A percentile compares a stretch with the other conserved stretches of the same genome.
These are phyloP conservation scores for Pelecanus crispus DNA, from an alignment of 2,113 vertebrate species.

Conservation along the genomic window DNA sequence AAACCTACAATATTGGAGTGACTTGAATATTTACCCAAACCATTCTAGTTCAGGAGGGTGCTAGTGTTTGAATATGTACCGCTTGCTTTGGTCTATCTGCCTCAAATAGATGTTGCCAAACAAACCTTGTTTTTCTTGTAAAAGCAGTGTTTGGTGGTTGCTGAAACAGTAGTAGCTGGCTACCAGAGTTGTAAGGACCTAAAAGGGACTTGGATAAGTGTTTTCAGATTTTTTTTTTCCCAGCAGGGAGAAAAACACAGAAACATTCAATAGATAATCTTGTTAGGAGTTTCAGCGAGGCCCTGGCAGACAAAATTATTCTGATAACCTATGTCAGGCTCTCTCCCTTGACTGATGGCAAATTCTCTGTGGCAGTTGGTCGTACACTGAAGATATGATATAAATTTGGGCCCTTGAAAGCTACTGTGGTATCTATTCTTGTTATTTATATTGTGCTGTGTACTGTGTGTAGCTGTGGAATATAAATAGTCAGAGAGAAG, in stretches of 20 bases:
- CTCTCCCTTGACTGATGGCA: not conserved
- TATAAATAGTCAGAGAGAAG: not conserved
- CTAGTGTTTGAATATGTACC: not conserved
- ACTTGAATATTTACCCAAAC: not conserved
- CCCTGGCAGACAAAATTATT: not conserved
- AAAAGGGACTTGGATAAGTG: not conserved
- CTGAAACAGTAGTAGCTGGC: not conserved
- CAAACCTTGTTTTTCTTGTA: not conserved
- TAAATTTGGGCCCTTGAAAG: not conserved
- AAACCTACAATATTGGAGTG: not conserved
- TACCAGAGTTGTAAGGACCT: not conserved
- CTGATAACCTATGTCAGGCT: not conserved
- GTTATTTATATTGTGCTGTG: not conserved
- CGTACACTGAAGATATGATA: no score
- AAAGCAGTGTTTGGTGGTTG: not conserved
- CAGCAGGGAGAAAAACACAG: not conserved
- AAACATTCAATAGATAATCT: not conserved
- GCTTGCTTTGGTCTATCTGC: not conserved
- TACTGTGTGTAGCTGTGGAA: not conserved
- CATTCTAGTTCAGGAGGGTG: not conserved
- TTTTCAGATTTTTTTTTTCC: no score
- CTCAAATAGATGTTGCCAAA: not conserved
- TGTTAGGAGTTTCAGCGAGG: not conserved
- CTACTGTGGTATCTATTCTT: fast-evolving
- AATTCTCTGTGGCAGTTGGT: not conserved